A percentile compares a stretch with the other conserved stretches of the same genome.
phyloP scores from a whole-genome alignment of 2,113 vertebrate species.

The Strix aluco region DNA sequence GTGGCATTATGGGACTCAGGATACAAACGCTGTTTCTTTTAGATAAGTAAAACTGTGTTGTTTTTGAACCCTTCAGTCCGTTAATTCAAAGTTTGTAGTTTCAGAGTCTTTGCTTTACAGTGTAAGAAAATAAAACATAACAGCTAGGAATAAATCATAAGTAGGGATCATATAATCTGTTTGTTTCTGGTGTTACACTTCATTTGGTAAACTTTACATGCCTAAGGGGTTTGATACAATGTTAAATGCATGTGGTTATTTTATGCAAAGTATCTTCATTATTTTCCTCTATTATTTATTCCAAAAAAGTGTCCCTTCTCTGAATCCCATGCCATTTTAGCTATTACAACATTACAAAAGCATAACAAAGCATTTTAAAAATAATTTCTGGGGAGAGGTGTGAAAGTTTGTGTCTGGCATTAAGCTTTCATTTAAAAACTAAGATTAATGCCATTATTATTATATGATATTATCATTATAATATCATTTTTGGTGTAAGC shows the following conservation, averaged over 20 bases:
- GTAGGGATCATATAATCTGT: background rate
- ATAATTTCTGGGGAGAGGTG: background rate
- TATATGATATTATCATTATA: background rate
- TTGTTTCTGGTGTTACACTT: background rate
- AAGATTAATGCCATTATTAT: background rate
- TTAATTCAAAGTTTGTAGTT: background rate
- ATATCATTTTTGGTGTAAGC: background rate
- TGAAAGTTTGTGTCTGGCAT: background rate
- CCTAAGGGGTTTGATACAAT: background rate
- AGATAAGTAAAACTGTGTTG: background rate
- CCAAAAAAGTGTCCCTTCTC: background rate
- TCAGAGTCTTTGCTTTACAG: background rate
- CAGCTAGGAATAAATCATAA: background rate
- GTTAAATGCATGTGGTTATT: background rate
- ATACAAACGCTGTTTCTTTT: constrained; percentile 2
- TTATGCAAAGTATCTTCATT: background rate
- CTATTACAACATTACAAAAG: background rate
- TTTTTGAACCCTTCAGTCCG: background rate
- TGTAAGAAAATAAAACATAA: background rate
- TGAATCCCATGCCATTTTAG: background rate
- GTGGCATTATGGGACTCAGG: background rate
- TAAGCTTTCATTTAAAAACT: background rate
- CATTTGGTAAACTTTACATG: background rate
- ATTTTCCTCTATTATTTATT: background rate
- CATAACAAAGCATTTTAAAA: background rate